phyloP scores from a whole-genome alignment of 2,797 vertebrate species.

The Paguma larvata region DNA sequence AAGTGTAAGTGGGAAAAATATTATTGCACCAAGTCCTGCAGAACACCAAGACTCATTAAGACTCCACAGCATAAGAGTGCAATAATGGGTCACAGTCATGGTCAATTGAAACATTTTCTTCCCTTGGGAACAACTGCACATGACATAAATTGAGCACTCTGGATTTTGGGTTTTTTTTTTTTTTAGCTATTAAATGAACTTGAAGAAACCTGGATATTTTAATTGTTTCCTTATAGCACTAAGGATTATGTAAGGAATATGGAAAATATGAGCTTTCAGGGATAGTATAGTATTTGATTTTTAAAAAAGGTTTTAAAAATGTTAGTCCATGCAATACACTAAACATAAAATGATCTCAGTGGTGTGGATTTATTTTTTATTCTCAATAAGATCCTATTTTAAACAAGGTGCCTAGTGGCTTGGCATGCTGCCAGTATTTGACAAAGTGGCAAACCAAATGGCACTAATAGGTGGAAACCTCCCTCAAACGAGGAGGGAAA shows the following conservation, averaged over 20 bases:
- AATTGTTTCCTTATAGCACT: neutral
- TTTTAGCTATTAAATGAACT: slow-evolving; percentile 55
- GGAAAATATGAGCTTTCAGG: neutral
- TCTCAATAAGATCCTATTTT: slow-evolving; percentile 33
- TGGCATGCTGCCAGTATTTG: neutral
- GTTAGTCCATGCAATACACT: neutral
- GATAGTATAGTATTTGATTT: neutral
- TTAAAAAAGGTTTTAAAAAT: neutral
- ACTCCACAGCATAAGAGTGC: neutral
- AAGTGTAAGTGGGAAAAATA: neutral
- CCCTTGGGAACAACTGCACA: neutral
- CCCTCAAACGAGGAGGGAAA: neutral
- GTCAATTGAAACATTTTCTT: neutral
- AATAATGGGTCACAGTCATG: neutral
- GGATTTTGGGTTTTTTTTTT: neutral
- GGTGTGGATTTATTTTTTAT: slow-evolving; percentile 9
- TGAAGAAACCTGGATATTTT: slow-evolving; percentile 30
- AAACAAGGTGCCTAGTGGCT: neutral
- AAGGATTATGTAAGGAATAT: neutral
- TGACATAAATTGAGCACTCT: slow-evolving; percentile 21
- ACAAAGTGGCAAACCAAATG: slow-evolving; percentile 42
- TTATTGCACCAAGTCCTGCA: neutral
- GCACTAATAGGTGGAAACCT: slow-evolving; percentile 19
- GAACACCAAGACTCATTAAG: neutral
- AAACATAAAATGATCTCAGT: slow-evolving; percentile 5